Base-by-base conservation (phyloP, 2,888 invertebrate species). In the Stenolophus ochropezus region DNA sequence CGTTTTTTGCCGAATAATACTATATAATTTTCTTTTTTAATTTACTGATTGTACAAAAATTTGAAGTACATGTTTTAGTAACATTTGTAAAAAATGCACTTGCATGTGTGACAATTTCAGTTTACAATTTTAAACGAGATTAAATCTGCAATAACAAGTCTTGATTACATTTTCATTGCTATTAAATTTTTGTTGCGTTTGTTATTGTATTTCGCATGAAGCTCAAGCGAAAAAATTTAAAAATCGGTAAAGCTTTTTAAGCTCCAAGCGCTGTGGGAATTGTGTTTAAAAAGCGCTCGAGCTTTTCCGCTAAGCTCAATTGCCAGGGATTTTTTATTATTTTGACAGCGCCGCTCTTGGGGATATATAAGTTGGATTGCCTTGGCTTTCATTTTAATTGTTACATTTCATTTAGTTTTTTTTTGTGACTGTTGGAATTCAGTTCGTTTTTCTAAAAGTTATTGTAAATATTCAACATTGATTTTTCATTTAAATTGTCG, bases 231-330 rank as follows among this genome's bases (percentile, higher is more conserved):
- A 73, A 73, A 49, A 73, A 69, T 33, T 74, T 56, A 56, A 76
- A 77, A 65, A 61, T 61, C 49, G 18, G 21, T 61, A 77, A 77
- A 77, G 65, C 77, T 61, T 77, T 77, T 77, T 61, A 77, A 77
- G 77, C 77, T 77, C 49, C 53, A 16, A 23, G 61, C 47, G 47
- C 77, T 84, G 83, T 84, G 87, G 87, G 87, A 87, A 84, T 86
- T 86, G 84, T 84, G 86, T 86, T 87, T 87, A 87, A 87, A 86
- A 86, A 65, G 77, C 77, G 77, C 61, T 21, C 27, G 27, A 25
- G 58, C 61, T 77, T 77, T 61, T 5, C 65, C 47, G 61, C 77
- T 77, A 65, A 77, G 61, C 77, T 65, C 65, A 77, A 65, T 77
- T 77, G 77, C 25, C 21, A 14, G n/a, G 33, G 77, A 42, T 77